Percentiles rank a stretch among this genome's conserved stretches.
Conservation (phyloP, 2,797 vertebrate genomes). For the Gymnoscopelus microlampas region DNA sequence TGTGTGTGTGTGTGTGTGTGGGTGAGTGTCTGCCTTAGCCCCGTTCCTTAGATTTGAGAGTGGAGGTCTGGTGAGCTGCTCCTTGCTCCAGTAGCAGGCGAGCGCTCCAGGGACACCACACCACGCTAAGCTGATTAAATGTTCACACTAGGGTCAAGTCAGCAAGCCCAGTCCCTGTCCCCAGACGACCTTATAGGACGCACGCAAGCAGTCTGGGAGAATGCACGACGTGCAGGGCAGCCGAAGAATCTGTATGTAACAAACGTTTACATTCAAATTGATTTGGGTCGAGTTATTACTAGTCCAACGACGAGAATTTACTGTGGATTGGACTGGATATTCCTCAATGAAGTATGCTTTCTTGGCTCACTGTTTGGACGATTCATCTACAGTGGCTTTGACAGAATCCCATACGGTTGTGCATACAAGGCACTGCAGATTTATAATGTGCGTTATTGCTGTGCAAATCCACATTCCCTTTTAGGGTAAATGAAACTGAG, state of each 20-base stretch:
- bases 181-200: slow-evolving; percentile 34
- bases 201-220: slow-evolving; percentile 6
- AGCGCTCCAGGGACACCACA: slow-evolving; percentile 36
- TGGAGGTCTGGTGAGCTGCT: background rate
- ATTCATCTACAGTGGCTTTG: no score
- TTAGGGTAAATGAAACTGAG: no score
- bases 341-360: no score
- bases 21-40: slow-evolving; percentile 42
- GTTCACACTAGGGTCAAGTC: slow-evolving; percentile 54
- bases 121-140: slow-evolving; percentile 60
- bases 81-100: background rate
- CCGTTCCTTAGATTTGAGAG: slow-evolving; percentile 39
- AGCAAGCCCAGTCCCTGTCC: slow-evolving; percentile 39
- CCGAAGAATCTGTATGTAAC: background rate
- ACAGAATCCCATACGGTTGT: no score
- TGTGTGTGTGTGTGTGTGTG: background rate
- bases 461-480: no score
- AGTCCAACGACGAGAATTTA: no score
- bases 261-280: background rate
- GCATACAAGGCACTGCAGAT: no score
- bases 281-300: no score
- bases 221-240: background rate
- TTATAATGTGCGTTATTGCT: no score
- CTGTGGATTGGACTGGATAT: no score
- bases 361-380: no score